These are phyloP conservation scores for Muscicapa comitata DNA, from an alignment of 2,797 vertebrate genomes.

Conservation along the genomic window DNA sequence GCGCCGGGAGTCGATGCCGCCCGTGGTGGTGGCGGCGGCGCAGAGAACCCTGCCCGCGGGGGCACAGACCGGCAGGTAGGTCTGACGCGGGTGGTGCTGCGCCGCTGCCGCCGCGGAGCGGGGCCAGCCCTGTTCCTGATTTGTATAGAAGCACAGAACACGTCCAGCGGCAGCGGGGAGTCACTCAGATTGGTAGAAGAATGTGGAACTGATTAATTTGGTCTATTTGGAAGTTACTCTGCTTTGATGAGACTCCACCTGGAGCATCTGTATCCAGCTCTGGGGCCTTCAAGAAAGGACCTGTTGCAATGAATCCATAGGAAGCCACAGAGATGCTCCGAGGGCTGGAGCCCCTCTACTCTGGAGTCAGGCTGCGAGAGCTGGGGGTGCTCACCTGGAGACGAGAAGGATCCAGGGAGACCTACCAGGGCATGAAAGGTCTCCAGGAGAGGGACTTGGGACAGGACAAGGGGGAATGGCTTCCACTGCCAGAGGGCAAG, in stretches of 20 bases:
- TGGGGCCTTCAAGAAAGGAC: not conserved
- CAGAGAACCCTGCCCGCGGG: conserved; percentile 80
- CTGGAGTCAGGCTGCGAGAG: not conserved
- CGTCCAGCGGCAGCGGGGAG: rapidly evolving
- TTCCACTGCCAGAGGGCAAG: not conserved
- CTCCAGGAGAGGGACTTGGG: not conserved
- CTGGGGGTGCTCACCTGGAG: not conserved
- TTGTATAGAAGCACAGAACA: rapidly evolving
- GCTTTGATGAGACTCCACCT: not conserved
- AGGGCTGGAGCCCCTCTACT: not conserved
- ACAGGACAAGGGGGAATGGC: not conserved
- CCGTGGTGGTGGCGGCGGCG: conserved; percentile 80
- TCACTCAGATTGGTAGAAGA: no score
- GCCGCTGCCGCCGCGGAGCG: no score
- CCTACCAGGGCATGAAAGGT: rapidly evolving
- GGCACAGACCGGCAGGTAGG: conserved; percentile 66
- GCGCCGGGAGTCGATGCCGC: conserved; percentile 81
- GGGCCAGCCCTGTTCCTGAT: not conserved
- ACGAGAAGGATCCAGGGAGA: no score
- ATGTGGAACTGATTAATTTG: rapidly evolving
- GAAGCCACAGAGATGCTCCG: rapidly evolving
- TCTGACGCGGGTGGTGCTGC: not conserved
- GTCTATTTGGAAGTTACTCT: not conserved
- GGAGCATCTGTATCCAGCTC: not conserved
- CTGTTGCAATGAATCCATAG: not conserved